Evolutionary conservation across 2,113 vertebrate genomes (phyloP), one percentile per base, ranked within the genome.

Genomic region (Cyanoderma ruficeps): DNA sequence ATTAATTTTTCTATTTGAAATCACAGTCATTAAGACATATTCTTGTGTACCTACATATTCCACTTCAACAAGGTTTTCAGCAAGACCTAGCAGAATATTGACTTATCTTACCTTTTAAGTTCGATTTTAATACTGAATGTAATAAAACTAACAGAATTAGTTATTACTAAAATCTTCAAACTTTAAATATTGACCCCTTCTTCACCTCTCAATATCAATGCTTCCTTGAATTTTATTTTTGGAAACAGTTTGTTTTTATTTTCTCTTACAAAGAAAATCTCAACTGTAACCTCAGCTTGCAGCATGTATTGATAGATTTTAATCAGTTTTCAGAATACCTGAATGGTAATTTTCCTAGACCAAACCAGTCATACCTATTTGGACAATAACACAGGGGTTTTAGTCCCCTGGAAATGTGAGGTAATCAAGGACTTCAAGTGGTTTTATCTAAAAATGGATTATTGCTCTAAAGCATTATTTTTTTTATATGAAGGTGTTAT

Each of bases 171-270:
- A 31, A 59, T 93, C 16, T 71, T 52, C 53, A 41, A 42, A 55
- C 44, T 92, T 93, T 90, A 88, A 85, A 82, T 70, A 85, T 71
- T 44, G 19, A 83, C 8, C 13, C 3, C 25, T 49, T 78, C 12
- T 46, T 79, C 15, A 85, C 8, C 11, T 75, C 60, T 64, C 12
- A 92, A 59, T 92, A 90, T 6, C 56, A 67, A 55, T 82, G 15
- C 11, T 93, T 96, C 94, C 41, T 74, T 85, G 27, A 86, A 76
- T 92, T 87, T 83, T 37, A 39, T 78, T 89, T 96, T 94, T 93
- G 5, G 85, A 94, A 93, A 56, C 1, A 53, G 3, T 88, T 95
- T 61, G 39, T 53, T 96, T 89, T 96, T 90, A 69, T 91, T 96
- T 94, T 88, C 21, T 55, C 65, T 92, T 59, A 92, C 17, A 25